Base-by-base conservation (phyloP, 2,797 vertebrate genomes). In the Etheostoma nigrum region DNA sequence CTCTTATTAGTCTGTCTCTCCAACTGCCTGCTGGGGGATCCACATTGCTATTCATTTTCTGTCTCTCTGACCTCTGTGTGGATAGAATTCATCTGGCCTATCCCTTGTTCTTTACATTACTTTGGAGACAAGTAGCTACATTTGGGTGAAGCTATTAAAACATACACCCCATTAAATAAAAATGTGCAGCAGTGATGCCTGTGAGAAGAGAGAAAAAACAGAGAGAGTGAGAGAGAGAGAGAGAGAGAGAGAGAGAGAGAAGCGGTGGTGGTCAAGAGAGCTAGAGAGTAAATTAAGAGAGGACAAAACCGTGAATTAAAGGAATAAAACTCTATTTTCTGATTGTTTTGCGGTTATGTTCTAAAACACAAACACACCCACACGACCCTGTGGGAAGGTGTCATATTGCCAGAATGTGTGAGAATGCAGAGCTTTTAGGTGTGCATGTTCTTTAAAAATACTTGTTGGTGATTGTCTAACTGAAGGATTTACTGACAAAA, bases 1-100 rank as follows among this genome's bases (percentile, higher is more conserved):
- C 96, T 97, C 96, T 97, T 96, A 97, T 97, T 97, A 98, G 96
- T 95, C 96, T 95, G 94, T 94, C 94, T 96, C 96, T 96, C 94
- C 93, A 86, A 82, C 93, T 95, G 95, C 95, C 95, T 96, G 95
- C 95, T 96, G 95, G 95, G 86, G 95, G 95, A 96, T 97, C 95
- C 95, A 94, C 96, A 96, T 96, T 95, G 95, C 95, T 97, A 95
- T 97, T 97, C 96, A 96, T 95, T 96, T 97, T 97, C 95, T 94
- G 95, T 95, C 94, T 96, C 93, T 91, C 96, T 97, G 96, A 97
- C 96, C 96, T 96, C 95, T 95, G 95, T 96, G 94, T 90, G 93
- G 95, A 96, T 84, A 80, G 96, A 96, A 97, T 96, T 97, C 94
- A 97, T 96, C 96, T 95, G 90, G 83, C 88, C 90, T 90, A 90